These are phyloP conservation scores for Trichopria drosophilae DNA, from an alignment of 2,888 invertebrate genomes.

Conservation along the genomic window DNA sequence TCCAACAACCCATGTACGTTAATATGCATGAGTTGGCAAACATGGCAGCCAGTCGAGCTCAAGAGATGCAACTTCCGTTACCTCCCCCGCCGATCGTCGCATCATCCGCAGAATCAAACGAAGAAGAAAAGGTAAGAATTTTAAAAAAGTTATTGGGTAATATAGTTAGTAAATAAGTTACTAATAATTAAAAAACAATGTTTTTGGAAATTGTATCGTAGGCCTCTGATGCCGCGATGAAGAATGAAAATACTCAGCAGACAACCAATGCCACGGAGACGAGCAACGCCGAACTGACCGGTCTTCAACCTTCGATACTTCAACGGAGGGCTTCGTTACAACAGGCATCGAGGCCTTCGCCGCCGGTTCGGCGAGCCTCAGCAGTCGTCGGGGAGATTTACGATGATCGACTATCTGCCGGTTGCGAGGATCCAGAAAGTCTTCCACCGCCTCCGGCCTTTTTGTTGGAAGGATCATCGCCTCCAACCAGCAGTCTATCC, in stretches of 20 bases:
- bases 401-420: slow-evolving; percentile 12
- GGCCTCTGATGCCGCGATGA: slow-evolving; percentile 52
- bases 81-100: slow-evolving; percentile 50
- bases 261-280: slow-evolving; percentile 75
- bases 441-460: slow-evolving; percentile 80
- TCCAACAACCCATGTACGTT: slow-evolving; percentile 75
- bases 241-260: slow-evolving; percentile 49
- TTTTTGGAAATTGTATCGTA: slow-evolving; percentile 38
- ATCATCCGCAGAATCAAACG: slow-evolving; percentile 34
- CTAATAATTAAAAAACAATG: no score
- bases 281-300: slow-evolving; percentile 63
- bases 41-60: slow-evolving; percentile 77
- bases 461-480: slow-evolving; percentile 64
- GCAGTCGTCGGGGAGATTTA: slow-evolving; percentile 65
- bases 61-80: slow-evolving; percentile 65
- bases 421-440: slow-evolving; percentile 60
- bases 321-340: slow-evolving; percentile 66
- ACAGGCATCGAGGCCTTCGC: slow-evolving; percentile 70
- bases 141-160: background rate
- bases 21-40: slow-evolving; percentile 89
- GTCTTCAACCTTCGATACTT: slow-evolving; percentile 52
- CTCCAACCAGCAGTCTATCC: slow-evolving; percentile 47
- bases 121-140: background rate
- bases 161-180: no score
- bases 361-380: slow-evolving; percentile 79